A percentile compares a stretch with the other conserved stretches of the same genome.
phyloP scores from a whole-genome alignment of 2,113 vertebrate genomes.

The Siniperca knerii region DNA sequence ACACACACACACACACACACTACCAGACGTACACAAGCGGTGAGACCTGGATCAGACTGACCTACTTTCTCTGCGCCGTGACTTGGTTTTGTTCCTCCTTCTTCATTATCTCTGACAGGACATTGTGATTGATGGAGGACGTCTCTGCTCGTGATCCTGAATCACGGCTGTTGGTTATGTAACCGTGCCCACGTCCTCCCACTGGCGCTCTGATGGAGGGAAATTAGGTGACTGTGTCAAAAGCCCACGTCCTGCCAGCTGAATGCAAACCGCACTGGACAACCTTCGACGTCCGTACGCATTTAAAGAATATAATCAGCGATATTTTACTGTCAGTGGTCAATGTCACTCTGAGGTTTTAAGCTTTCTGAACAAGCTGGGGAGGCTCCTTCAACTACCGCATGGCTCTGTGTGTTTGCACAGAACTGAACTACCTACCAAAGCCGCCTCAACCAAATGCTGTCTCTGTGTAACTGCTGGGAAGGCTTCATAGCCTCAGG shows the following conservation, averaged over 20 bases:
- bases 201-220: background rate
- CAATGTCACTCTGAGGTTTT: too few relatives aligned
- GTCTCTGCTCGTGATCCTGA: conserved; percentile 8
- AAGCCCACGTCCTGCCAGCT: conserved; percentile 15
- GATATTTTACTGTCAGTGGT: background rate
- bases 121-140: background rate
- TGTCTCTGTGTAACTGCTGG: too few relatives aligned
- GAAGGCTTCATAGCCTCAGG: too few relatives aligned
- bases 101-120: conserved; percentile 15
- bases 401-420: too few relatives aligned
- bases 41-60: conserved; percentile 38
- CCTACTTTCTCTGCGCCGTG: conserved; percentile 38
- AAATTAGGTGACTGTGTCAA: conserved; percentile 34
- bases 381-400: too few relatives aligned
- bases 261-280: background rate
- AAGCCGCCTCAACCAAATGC: too few relatives aligned
- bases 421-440: too few relatives aligned
- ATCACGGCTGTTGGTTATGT: conserved; percentile 43
- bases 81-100: background rate
- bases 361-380: too few relatives aligned
- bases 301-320: too few relatives aligned
- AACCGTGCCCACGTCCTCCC: conserved; percentile 23
- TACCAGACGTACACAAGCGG: background rate
- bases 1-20: background rate
- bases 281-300: too few relatives aligned